These are phyloP conservation scores for Pantherophis vulpinus DNA, from an alignment of 2,797 vertebrate genomes.

Conservation along the genomic window DNA sequence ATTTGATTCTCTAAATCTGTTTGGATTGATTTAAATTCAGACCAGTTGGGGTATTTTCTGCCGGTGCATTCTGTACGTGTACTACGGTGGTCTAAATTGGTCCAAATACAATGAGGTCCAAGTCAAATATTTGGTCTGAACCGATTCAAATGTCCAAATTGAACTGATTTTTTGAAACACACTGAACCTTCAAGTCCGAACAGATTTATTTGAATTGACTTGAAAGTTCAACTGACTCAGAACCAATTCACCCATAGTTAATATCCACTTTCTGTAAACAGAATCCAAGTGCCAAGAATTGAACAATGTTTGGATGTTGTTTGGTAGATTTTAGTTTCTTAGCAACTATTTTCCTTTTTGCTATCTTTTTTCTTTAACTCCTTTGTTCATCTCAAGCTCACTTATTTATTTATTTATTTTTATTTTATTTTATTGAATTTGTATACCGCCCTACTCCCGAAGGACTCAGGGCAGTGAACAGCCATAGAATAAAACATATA, in stretches of 20 bases:
- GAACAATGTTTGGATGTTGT: neutral
- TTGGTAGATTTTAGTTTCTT: neutral
- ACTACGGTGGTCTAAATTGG: neutral
- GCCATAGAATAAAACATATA: too few species aligned
- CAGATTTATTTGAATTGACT: neutral
- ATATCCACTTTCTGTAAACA: neutral
- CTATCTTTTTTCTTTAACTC: too few species aligned
- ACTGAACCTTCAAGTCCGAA: neutral
- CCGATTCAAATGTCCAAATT: neutral
- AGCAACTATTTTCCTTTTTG: neutral
- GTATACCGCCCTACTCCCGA: too few species aligned
- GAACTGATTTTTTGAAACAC: neutral
- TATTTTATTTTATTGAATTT: too few species aligned
- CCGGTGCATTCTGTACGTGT: neutral
- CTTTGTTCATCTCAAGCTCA: neutral
- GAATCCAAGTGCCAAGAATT: constrained; percentile 23
- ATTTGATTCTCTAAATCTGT: neutral
- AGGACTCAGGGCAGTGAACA: too few species aligned
- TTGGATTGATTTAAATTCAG: neutral
- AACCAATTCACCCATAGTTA: neutral
- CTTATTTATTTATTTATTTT: too few species aligned
- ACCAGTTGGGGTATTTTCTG: neutral
- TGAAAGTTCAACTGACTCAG: neutral
- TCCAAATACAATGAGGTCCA: neutral
- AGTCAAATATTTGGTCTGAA: neutral